Conservation (phyloP, 2,797 vertebrate genomes). For the Rhinogobio ventralis region DNA sequence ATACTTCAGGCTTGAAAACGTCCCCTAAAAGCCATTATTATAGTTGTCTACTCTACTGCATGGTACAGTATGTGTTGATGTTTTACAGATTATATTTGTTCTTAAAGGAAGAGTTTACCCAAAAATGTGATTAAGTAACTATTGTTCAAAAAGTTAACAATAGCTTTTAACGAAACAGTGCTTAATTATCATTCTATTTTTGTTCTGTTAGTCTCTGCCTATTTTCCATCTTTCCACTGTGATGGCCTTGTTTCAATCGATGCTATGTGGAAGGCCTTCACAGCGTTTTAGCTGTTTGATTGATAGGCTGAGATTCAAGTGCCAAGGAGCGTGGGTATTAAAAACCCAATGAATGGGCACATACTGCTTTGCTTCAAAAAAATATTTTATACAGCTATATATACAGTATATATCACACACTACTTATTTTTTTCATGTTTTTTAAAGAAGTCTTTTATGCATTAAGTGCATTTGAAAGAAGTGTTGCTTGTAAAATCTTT, state of each 20-base stretch:
- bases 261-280: conserved; percentile 9
- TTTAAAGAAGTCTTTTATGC: neutral
- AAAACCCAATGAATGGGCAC: neutral
- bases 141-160: neutral
- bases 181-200: conserved; percentile 22
- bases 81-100: neutral
- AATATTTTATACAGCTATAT: no score
- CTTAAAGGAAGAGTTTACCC: neutral
- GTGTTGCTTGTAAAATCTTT: neutral
- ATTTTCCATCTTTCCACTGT: conserved; percentile 6
- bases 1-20: neutral
- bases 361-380: neutral
- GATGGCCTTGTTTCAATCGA: neutral
- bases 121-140: neutral
- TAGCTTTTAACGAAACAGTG: neutral
- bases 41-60: conserved; percentile 20
- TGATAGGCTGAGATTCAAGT: conserved; percentile 29
- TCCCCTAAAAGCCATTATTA: neutral
- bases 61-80: neutral
- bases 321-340: neutral
- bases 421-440: neutral
- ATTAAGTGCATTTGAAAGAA: neutral
- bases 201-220: conserved; percentile 11
- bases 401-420: no score
- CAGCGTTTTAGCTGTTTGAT: conserved; percentile 12